These are phyloP conservation scores for Pandemis cinnamomeana DNA, from an alignment of 2,888 invertebrate genomes.

Conservation along the genomic window DNA sequence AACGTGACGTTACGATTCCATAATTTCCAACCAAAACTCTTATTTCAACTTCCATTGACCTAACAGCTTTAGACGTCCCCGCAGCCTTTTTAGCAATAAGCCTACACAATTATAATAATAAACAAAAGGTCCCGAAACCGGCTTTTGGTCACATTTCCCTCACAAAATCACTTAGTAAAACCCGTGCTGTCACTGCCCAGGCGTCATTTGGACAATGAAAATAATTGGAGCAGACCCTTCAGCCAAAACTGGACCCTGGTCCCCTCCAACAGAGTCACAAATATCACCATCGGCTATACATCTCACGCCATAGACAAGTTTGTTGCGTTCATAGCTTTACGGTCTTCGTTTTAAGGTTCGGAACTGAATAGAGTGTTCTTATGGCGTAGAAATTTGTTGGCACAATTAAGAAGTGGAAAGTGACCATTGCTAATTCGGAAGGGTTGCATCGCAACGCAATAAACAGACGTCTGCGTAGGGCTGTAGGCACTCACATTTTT, in stretches of 20 bases:
- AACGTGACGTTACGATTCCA: not conserved
- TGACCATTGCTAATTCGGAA: slow-evolving; percentile 71
- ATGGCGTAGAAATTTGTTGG: slow-evolving; percentile 55
- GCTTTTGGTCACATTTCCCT: slow-evolving; percentile 54
- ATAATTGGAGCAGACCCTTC: slow-evolving; percentile 51
- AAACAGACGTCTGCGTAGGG: slow-evolving; percentile 53
- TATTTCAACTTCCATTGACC: slow-evolving; percentile 35
- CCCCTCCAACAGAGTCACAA: slow-evolving; percentile 5
- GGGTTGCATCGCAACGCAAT: slow-evolving; percentile 63
- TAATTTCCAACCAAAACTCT: slow-evolving; percentile 11
- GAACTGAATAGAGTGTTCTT: slow-evolving; percentile 10
- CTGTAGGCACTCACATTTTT: slow-evolving; percentile 49
- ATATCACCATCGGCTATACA: not conserved
- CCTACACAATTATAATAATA: slow-evolving; percentile 49
- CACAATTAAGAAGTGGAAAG: slow-evolving; percentile 66
- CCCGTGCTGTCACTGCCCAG: slow-evolving; percentile 62
- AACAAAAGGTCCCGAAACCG: slow-evolving; percentile 52
- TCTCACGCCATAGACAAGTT: not conserved
- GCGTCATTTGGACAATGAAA: slow-evolving; percentile 59
- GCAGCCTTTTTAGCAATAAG: slow-evolving; percentile 41
- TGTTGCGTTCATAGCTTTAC: slow-evolving; percentile 13
- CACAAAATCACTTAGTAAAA: slow-evolving; percentile 68
- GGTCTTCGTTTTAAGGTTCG: slow-evolving; percentile 27
- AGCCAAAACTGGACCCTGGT: slow-evolving; percentile 39
- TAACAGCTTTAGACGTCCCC: slow-evolving; percentile 34